phyloP scores from a whole-genome alignment of 2,888 invertebrate genomes.

The Phanerotoma sp. region DNA sequence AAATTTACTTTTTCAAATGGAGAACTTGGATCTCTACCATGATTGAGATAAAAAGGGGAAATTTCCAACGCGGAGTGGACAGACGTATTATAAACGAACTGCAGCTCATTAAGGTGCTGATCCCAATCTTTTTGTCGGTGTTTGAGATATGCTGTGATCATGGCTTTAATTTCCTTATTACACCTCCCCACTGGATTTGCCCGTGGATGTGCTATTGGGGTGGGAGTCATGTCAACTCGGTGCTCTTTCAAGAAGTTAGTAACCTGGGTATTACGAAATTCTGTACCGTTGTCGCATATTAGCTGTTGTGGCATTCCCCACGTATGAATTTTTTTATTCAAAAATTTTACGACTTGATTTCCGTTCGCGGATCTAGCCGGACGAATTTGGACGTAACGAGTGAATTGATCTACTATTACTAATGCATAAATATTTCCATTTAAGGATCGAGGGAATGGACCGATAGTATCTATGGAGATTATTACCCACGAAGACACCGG shows the following conservation, averaged over 20 bases:
- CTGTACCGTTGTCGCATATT: neutral
- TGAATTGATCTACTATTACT: neutral
- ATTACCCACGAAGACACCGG: neutral
- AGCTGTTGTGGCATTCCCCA: neutral
- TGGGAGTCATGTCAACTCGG: neutral
- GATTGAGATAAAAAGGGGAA: no score
- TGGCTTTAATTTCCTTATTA: neutral
- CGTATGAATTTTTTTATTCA: neutral
- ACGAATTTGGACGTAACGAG: neutral
- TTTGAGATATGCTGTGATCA: neutral
- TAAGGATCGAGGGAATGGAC: neutral
- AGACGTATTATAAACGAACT: neutral
- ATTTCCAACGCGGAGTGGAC: neutral
- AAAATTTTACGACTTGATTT: neutral
- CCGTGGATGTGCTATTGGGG: neutral
- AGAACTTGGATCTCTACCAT: no score
- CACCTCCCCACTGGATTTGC: neutral
- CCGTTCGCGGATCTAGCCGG: neutral
- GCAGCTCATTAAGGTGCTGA: neutral
- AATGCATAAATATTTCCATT: neutral
- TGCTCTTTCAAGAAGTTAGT: neutral
- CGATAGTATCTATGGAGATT: neutral
- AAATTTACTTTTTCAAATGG: no score
- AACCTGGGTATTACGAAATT: neutral
- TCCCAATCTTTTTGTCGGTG: neutral